These are phyloP conservation scores for Marcusenius ussheri DNA, from an alignment of 2,113 vertebrate genomes.

Conservation along the genomic window DNA sequence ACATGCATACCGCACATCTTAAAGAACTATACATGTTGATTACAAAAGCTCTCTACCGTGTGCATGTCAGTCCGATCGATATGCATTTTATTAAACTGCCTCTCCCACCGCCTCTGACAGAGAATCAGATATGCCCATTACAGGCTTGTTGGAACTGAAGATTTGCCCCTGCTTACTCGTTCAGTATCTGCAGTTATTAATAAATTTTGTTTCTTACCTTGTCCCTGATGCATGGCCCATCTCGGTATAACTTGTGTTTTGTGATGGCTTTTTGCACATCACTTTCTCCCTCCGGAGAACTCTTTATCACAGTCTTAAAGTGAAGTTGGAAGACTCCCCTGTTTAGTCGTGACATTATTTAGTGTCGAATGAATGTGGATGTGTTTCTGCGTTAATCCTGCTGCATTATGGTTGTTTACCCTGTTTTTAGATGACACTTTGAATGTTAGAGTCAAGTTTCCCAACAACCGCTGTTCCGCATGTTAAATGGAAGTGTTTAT, in stretches of 20 bases:
- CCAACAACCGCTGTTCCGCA: not conserved
- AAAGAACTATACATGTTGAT: not conserved
- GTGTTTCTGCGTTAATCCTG: not conserved
- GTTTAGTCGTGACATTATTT: not conserved
- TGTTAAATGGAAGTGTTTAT: not conserved
- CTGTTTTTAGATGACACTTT: not conserved
- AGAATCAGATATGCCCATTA: conserved; percentile 11
- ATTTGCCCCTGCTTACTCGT: not conserved
- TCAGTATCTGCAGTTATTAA: not conserved
- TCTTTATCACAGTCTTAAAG: not conserved
- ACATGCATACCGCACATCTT: not conserved
- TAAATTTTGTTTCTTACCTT: not conserved
- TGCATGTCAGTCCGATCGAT: conserved; percentile 11
- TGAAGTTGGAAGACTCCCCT: not conserved
- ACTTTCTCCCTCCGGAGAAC: not conserved
- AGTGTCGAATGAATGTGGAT: not conserved
- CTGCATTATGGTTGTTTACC: not conserved
- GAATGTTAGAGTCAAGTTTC: not conserved
- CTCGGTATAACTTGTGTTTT: conserved; percentile 1
- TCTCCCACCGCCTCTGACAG: conserved; percentile 5
- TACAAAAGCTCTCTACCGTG: not conserved
- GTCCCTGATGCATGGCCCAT: conserved; percentile 6
- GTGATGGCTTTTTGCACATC: not conserved
- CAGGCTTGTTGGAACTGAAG: not conserved
- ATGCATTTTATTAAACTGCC: conserved; percentile 23